Evolutionary conservation across 2,797 vertebrate genomes (phyloP).

Genomic region (Agapornis canus): DNA sequence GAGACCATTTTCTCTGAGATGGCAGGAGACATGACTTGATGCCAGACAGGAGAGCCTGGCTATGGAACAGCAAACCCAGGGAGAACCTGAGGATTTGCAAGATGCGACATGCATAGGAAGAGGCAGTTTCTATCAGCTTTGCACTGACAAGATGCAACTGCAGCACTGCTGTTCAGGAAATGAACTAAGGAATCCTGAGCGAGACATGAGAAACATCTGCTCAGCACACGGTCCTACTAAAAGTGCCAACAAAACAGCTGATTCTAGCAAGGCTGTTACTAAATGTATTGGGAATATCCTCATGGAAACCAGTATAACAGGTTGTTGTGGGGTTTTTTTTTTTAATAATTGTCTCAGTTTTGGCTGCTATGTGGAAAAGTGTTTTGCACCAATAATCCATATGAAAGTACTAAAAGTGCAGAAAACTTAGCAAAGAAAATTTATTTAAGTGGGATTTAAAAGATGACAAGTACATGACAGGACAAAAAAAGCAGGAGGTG

Average conservation of each 20-base stretch:
- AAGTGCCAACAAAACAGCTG: background rate
- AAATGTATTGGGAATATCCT: background rate
- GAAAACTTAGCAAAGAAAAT: background rate
- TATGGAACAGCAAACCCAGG: rapidly evolving
- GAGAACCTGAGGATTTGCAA: background rate
- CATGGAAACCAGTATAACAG: background rate
- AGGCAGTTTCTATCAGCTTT: background rate
- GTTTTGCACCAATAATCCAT: background rate
- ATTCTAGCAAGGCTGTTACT: background rate
- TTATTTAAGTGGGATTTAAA: background rate
- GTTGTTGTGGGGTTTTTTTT: background rate
- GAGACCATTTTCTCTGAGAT: background rate
- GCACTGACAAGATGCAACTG: background rate
- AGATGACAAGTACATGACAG: background rate
- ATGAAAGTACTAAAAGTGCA: background rate
- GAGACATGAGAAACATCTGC: background rate
- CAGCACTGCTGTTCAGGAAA: background rate
- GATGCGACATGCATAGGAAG: rapidly evolving
- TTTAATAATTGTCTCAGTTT: background rate
- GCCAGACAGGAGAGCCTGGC: background rate
- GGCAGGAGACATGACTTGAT: background rate
- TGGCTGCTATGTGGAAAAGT: background rate
- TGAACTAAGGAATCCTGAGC: background rate
- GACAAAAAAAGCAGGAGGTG: background rate
- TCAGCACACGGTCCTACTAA: background rate